Evolutionary conservation across 2,888 invertebrate genomes (phyloP).

Genomic region (Octodonta nipae): DNA sequence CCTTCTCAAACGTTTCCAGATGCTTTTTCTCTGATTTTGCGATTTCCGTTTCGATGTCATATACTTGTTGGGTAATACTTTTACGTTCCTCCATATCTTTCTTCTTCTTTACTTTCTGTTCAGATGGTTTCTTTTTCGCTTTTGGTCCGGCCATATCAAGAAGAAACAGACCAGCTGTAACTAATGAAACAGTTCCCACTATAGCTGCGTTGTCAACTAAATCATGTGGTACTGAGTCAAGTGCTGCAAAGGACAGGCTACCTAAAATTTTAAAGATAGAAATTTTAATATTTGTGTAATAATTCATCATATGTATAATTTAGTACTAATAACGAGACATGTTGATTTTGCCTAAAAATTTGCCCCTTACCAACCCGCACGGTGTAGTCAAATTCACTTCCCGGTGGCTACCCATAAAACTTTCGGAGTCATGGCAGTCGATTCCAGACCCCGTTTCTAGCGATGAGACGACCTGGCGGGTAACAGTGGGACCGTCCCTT

Average conservation of each 20-base stretch:
- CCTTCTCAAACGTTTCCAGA: constrained; percentile 10
- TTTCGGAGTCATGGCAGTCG: no score
- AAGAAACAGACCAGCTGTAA: constrained; percentile 55
- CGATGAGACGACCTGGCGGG: no score
- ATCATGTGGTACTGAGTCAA: constrained; percentile 55
- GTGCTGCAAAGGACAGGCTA: constrained; percentile 53
- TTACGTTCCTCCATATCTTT: constrained; percentile 13
- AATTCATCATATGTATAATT: no score
- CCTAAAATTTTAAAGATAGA: constrained; percentile 36
- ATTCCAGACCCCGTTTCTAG: no score
- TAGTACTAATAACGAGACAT: no score
- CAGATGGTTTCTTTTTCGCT: constrained; percentile 26
- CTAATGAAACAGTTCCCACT: constrained; percentile 51
- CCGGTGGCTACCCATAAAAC: no score
- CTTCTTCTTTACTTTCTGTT: constrained; percentile 9
- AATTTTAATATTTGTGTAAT: no score
- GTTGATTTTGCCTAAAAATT: no score
- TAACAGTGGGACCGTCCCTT: no score
- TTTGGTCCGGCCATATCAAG: constrained; percentile 52
- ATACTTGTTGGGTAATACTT: constrained; percentile 18
- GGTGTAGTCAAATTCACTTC: no score
- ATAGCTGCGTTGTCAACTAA: constrained; percentile 59
- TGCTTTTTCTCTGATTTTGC: constrained; percentile 10
- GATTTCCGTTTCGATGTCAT: constrained; percentile 20
- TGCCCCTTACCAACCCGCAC: no score